Percentiles rank a stretch among this genome's conserved stretches.
These are phyloP conservation scores for Pogonognathellus flavescens DNA, from an alignment of 1,140 invertebrate genomes.

Conservation along the genomic window DNA sequence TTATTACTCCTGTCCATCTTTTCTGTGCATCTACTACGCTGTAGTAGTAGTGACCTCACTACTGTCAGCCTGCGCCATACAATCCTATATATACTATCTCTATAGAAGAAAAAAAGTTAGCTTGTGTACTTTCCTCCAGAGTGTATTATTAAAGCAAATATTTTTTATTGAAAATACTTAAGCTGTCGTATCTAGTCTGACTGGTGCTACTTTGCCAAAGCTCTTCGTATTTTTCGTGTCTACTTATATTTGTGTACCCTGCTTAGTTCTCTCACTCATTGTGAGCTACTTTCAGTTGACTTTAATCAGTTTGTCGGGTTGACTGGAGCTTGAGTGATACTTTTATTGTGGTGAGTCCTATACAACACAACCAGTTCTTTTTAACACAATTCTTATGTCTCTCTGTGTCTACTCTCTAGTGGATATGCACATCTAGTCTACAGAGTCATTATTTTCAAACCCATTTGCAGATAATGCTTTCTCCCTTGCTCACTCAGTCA, in stretches of 20 bases:
- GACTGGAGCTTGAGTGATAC: slow-evolving; percentile 10
- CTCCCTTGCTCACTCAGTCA: neutral
- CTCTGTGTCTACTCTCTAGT: neutral
- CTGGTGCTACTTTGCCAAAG: neutral
- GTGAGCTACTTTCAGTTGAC: neutral
- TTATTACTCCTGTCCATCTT: too few species aligned
- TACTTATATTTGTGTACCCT: too few species aligned
- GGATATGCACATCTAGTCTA: neutral
- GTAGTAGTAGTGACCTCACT: neutral
- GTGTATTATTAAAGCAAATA: slow-evolving; percentile 21
- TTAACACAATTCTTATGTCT: neutral
- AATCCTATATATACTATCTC: too few species aligned
- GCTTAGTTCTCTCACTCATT: neutral
- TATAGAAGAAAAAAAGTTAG: neutral
- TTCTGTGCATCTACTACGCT: too few species aligned
- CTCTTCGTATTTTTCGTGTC: neutral
- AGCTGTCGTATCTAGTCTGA: neutral
- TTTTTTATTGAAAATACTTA: slow-evolving; percentile 34
- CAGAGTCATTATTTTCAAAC: neutral
- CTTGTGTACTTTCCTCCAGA: neutral
- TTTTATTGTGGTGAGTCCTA: neutral
- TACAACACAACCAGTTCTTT: neutral
- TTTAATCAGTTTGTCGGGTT: neutral
- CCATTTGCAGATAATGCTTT: neutral
- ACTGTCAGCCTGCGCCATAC: neutral